Evolutionary conservation across 2,797 vertebrate species (phyloP).

Genomic region (Tachyglossus aculeatus): DNA sequence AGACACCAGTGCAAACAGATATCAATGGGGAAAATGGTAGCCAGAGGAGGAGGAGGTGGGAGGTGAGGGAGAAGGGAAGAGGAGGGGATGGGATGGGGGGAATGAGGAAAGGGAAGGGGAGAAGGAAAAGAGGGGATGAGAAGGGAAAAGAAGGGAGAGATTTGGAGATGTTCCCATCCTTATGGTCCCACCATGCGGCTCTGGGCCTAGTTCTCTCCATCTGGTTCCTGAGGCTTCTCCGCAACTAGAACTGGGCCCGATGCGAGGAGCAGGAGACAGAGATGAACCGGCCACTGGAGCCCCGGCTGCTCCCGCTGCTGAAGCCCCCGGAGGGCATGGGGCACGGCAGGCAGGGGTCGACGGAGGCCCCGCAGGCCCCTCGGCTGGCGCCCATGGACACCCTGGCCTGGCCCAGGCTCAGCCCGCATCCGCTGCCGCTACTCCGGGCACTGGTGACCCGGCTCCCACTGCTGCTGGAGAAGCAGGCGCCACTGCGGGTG

Average conservation of each 20-base stretch:
- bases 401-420: background rate
- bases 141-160: too few relatives aligned
- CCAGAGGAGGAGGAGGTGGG: too few relatives aligned
- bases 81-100: too few relatives aligned
- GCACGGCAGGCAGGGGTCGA: background rate
- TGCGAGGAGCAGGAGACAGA: constrained; percentile 36
- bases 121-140: too few relatives aligned
- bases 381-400: background rate
- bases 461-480: background rate
- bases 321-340: constrained; percentile 30
- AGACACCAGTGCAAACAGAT: too few relatives aligned
- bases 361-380: background rate
- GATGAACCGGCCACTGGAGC: constrained; percentile 26
- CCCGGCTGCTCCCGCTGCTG: constrained; percentile 37
- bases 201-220: too few relatives aligned
- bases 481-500: background rate
- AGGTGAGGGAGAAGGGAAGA: too few relatives aligned
- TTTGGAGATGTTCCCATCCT: too few relatives aligned
- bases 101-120: too few relatives aligned
- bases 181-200: too few relatives aligned
- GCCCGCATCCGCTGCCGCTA: background rate
- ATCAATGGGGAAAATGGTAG: too few relatives aligned
- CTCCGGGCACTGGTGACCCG: background rate
- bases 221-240: too few relatives aligned
- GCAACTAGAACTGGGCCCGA: constrained; percentile 39